Base-by-base conservation (phyloP, 2,113 vertebrate genomes). In the Phylloscopus whistleri region DNA sequence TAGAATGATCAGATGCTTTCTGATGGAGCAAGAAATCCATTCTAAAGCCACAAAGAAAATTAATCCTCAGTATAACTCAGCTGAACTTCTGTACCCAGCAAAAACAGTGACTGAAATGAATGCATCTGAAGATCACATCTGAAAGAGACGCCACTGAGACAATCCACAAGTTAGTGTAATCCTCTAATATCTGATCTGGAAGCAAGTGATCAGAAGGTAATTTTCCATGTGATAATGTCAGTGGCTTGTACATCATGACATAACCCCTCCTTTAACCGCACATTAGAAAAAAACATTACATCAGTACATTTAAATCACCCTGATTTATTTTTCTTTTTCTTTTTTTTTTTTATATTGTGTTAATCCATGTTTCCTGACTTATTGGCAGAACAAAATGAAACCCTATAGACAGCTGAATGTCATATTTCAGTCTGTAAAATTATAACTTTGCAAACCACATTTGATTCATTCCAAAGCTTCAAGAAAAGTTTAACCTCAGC, bases 101-200 rank as follows among this genome's bases (percentile, higher is more conserved):
- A 81, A 94, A 94, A 69, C 24, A 83, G 12, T 52, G 64, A 68
- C 52, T 87, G 44, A 49, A 94, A 68, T 92, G 41, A 41, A 41
- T 41, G 41, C 37, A 68, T 64, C 44, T 27, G 12, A 81, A 94
- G 73, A 94, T 91, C 77, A 14, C 44, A 78, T 92, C 62, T 84
- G 69, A 95, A 89, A 87, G 89, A 82, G 74, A 84, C 0, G 3
- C 66, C 69, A 64, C 84, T 75, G 77, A 93, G 49, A 84, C 87
- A 93, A 87, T 60, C 37, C 66, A 75, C 56, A 87, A 68, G 18
- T 75, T 78, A 72, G 43, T 78, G 69, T 87, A 91, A 96, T 89
- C 51, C 56, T 78, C 31, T 59, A 87, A 60, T 96, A 95, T 95
- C 93, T 97, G 94, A 95, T 95, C 53, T 91, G 84, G 87, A 96